Percentiles rank a stretch among this genome's conserved stretches.
phyloP scores from a whole-genome alignment of 2,113 vertebrate genomes.

The Parus major region DNA sequence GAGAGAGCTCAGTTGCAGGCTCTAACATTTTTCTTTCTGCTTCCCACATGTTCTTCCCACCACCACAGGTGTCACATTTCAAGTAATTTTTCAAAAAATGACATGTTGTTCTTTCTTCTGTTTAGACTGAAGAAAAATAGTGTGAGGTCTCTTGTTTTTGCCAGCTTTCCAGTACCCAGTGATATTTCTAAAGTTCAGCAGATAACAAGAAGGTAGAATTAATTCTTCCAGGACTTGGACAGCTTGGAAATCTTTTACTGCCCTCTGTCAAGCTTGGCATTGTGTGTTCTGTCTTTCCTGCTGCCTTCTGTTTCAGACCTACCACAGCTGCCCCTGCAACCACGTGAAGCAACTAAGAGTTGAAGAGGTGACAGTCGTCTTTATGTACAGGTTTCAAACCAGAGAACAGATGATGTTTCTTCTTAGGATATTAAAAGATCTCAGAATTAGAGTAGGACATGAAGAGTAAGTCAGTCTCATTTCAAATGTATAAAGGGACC shows the following conservation, averaged over 20 bases:
- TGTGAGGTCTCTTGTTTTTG: neutral
- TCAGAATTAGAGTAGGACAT: neutral
- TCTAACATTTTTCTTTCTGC: neutral
- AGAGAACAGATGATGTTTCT: neutral
- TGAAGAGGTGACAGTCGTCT: neutral
- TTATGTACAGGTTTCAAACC: neutral
- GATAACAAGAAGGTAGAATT: neutral
- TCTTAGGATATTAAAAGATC: neutral
- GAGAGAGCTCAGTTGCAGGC: neutral
- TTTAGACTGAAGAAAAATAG: neutral
- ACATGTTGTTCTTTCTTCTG: neutral
- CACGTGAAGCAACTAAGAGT: neutral
- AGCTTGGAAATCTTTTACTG: neutral
- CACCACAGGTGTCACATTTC: neutral
- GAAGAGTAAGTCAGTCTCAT: neutral
- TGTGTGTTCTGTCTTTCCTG: neutral
- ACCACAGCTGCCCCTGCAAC: neutral
- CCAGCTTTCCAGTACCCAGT: neutral
- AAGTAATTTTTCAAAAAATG: neutral
- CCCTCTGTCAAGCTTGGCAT: neutral
- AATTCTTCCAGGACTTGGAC: neutral
- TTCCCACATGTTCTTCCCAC: neutral
- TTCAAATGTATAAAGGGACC: neutral
- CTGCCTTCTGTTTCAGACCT: neutral
- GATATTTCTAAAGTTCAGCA: constrained; percentile 19